These are phyloP conservation scores for Melinaea menophilus DNA, from an alignment of 2,888 invertebrate species.

Conservation along the genomic window DNA sequence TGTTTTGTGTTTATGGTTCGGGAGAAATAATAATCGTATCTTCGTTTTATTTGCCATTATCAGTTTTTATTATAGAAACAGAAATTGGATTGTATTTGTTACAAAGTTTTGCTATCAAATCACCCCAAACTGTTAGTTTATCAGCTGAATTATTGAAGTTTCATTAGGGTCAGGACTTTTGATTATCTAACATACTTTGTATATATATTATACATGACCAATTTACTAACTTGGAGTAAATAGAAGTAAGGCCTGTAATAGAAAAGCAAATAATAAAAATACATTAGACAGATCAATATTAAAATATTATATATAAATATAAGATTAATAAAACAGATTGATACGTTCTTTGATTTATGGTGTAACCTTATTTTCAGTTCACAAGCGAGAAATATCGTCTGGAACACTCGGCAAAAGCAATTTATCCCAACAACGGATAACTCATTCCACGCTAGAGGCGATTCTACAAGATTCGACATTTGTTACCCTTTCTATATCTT, in stretches of 20 bases:
- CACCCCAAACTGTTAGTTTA: slow-evolving; percentile 23
- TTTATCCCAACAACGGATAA: slow-evolving; percentile 23
- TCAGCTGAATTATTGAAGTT: slow-evolving; percentile 15
- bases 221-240: background rate
- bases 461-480: slow-evolving; percentile 21
- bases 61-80: slow-evolving; percentile 22
- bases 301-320: background rate
- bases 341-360: background rate
- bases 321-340: background rate
- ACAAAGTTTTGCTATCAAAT: slow-evolving; percentile 31
- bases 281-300: background rate
- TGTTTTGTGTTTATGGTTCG: background rate
- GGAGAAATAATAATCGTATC: background rate
- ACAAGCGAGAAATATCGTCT: slow-evolving; percentile 13
- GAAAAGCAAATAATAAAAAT: background rate
- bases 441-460: slow-evolving; percentile 24
- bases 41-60: slow-evolving; percentile 9
- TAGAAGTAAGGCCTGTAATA: background rate
- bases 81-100: slow-evolving; percentile 16
- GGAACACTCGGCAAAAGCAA: slow-evolving; percentile 15
- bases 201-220: slow-evolving; percentile 1
- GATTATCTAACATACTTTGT: slow-evolving; percentile 19
- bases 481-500: slow-evolving; percentile 16
- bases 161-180: slow-evolving; percentile 23
- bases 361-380: slow-evolving; percentile 9